Evolutionary conservation across 2,113 vertebrate genomes (phyloP).

Genomic region (Laticauda colubrina): DNA sequence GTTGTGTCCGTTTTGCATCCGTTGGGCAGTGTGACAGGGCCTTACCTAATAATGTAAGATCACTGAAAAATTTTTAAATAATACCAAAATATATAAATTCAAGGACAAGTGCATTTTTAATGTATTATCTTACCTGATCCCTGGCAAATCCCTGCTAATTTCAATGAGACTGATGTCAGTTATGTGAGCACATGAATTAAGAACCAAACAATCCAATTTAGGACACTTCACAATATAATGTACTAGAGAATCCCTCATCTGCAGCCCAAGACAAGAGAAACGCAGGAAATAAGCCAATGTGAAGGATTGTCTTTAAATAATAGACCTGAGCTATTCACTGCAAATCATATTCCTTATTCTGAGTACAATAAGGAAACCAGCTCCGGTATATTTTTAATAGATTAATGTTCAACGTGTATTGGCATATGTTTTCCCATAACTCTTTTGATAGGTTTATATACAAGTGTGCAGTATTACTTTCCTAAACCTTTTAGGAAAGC

Average conservation of each 20-base stretch:
- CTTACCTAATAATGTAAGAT: not conserved
- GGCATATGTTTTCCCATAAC: not conserved
- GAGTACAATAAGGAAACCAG: not conserved
- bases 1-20: too few species aligned
- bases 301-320: not conserved
- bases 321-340: not conserved
- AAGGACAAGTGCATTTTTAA: not conserved
- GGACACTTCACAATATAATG: slow-evolving; percentile 55
- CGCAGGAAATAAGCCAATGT: not conserved
- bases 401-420: not conserved
- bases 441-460: not conserved
- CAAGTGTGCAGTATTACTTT: not conserved
- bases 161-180: slow-evolving; percentile 60
- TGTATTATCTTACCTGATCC: slow-evolving; percentile 31
- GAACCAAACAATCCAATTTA: slow-evolving; percentile 55
- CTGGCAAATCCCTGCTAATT: slow-evolving; percentile 55
- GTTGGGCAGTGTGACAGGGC: too few species aligned
- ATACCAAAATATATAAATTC: not conserved
- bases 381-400: not conserved
- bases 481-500: not conserved
- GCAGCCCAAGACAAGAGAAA: slow-evolving; percentile 5
- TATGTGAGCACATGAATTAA: slow-evolving; percentile 65
- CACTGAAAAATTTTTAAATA: not conserved
- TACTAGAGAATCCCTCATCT: slow-evolving; percentile 56
- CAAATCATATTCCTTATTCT: not conserved